phyloP scores from a whole-genome alignment of 2,113 vertebrate species.

The Zingel zingel region DNA sequence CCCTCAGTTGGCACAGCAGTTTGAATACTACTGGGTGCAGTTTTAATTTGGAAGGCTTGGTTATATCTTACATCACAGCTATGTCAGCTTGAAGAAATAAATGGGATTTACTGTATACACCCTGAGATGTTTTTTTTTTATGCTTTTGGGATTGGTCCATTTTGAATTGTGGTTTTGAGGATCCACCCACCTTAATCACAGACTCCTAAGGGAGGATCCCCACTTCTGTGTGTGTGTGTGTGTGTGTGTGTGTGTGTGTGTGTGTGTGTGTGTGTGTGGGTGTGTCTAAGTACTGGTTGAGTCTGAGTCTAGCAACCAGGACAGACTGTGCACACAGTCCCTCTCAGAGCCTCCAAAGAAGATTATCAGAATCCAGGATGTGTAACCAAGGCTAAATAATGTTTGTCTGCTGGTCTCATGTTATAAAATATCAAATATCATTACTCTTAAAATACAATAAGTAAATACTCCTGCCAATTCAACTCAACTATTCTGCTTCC shows the following conservation, averaged over 20 bases:
- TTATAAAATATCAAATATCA: neutral
- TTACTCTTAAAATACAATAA: neutral
- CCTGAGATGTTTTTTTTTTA: neutral
- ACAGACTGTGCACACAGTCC: constrained; percentile 27
- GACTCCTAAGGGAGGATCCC: constrained; percentile 59
- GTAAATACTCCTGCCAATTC: neutral
- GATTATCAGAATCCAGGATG: constrained; percentile 56
- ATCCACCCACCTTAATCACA: constrained; percentile 71
- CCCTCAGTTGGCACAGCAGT: neutral
- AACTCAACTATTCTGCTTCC: neutral
- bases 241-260: constrained; percentile 27
- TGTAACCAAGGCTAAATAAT: constrained; percentile 42
- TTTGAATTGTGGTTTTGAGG: constrained; percentile 35
- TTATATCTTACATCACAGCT: constrained; percentile 30
- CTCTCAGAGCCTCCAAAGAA: constrained; percentile 17
- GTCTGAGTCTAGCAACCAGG: constrained; percentile 19
- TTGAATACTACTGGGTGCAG: constrained; percentile 18
- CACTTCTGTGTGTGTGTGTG: constrained; percentile 17
- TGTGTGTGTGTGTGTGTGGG: constrained; percentile 48
- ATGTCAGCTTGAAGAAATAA: constrained; percentile 52
- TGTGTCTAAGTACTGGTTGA: constrained; percentile 52
- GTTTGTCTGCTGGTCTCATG: neutral
- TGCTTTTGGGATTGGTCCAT: constrained; percentile 29
- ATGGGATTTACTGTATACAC: neutral
- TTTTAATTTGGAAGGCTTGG: neutral